Conservation (phyloP, 1,140 invertebrate genomes). For the Leptinotarsa undecemlineata region DNA sequence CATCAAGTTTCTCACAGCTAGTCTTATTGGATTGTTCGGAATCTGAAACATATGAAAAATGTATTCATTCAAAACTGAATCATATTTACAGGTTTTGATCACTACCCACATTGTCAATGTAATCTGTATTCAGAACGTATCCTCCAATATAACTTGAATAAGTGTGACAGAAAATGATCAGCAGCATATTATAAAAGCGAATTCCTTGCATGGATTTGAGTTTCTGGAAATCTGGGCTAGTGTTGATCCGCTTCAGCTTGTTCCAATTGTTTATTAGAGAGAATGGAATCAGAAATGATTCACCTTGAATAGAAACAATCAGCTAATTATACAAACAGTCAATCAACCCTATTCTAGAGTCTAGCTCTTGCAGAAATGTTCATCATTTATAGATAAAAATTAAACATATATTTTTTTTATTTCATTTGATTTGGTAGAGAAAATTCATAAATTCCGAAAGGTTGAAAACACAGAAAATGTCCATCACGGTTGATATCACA, state of each 20-base stretch:
- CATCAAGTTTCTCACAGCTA: conserved; percentile 23
- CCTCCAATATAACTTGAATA: conserved; percentile 27
- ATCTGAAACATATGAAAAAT: conserved; percentile 30
- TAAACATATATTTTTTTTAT: background rate
- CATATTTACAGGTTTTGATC: background rate
- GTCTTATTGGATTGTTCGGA: conserved; percentile 20
- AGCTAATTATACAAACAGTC: too few relatives aligned
- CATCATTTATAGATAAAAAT: background rate
- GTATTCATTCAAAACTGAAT: background rate
- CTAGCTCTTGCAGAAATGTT: too few relatives aligned
- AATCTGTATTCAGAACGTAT: conserved; percentile 36
- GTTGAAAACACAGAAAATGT: too few relatives aligned
- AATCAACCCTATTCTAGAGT: too few relatives aligned
- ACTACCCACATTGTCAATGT: conserved; percentile 35
- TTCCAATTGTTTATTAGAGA: conserved; percentile 33
- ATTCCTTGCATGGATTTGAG: conserved; percentile 38
- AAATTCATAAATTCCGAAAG: background rate
- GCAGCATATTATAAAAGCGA: conserved; percentile 37
- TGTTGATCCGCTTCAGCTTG: conserved; percentile 26
- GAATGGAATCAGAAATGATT: conserved; percentile 16
- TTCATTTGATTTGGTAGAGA: background rate
- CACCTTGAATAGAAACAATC: conserved; percentile 16
- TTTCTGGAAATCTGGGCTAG: conserved; percentile 33
- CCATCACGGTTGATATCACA: too few relatives aligned
- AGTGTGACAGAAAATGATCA: conserved; percentile 33